phyloP scores from a whole-genome alignment of 2,888 invertebrate species.

The Cacoxenus indagator region DNA sequence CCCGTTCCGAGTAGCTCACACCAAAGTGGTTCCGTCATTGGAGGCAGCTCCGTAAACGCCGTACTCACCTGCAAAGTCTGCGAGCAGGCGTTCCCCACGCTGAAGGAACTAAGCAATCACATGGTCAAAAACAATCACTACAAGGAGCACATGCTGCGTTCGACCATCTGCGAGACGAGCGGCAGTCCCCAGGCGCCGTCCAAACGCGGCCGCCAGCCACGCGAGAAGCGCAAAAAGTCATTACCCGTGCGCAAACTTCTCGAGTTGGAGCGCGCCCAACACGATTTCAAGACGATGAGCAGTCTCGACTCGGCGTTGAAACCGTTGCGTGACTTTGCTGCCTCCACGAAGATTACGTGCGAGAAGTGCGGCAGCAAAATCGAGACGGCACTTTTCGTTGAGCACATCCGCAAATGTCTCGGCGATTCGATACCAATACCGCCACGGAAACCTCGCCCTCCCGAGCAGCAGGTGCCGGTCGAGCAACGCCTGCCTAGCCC shows the following conservation, averaged over 20 bases:
- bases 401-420: conserved; percentile 92
- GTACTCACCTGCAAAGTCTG: conserved; percentile 98
- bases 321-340: conserved; percentile 73
- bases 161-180: conserved; percentile 74
- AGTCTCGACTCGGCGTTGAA: conserved; percentile 72
- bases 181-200: conserved; percentile 17
- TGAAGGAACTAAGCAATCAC: conserved; percentile 96
- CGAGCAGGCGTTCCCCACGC: conserved; percentile 93
- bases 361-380: conserved; percentile 97
- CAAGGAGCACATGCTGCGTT: conserved; percentile 94
- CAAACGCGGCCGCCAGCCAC: conserved; percentile 81
- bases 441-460: conserved; percentile 69
- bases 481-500: conserved; percentile 71
- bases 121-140: conserved; percentile 98
- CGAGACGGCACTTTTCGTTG: conserved; percentile 91
- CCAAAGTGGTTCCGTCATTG: too few relatives aligned
- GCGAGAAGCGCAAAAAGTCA: conserved; percentile 94
- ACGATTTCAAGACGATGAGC: conserved; percentile 85
- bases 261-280: conserved; percentile 90
- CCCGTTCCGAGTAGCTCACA: too few relatives aligned
- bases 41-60: conserved; percentile 85
- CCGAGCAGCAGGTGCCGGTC: conserved; percentile 70
- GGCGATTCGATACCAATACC: conserved; percentile 75
- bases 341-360: conserved; percentile 85
- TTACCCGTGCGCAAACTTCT: conserved; percentile 90